Conservation (phyloP, 2,113 vertebrate species). For the Onychostoma macrolepis region DNA sequence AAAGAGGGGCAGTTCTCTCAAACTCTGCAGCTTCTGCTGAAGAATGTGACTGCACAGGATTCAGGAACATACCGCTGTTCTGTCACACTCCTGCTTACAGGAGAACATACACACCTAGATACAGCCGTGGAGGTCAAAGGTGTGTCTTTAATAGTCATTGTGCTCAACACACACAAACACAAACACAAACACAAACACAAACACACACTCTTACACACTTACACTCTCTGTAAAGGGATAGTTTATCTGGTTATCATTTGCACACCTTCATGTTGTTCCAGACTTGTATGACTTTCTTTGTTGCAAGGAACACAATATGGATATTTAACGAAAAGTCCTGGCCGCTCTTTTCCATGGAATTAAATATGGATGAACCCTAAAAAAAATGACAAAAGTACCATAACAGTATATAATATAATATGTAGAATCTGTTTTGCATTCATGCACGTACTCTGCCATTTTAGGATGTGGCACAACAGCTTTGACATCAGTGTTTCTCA, state of each 20-base stretch:
- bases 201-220: not conserved
- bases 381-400: not conserved
- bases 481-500: not conserved
- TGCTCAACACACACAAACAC: conserved; percentile 40
- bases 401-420: not conserved
- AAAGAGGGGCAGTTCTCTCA: conserved; percentile 78
- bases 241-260: not conserved
- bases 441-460: not conserved
- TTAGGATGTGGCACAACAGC: not conserved
- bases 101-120: conserved; percentile 82
- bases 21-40: conserved; percentile 79
- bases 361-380: not conserved
- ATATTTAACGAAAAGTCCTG: not conserved
- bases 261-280: not conserved
- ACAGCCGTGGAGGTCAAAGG: conserved; percentile 87
- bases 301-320: not conserved
- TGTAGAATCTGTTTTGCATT: not conserved
- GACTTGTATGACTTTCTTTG: not conserved
- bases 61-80: conserved; percentile 89
- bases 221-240: not conserved
- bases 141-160: conserved; percentile 71
- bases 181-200: not conserved
- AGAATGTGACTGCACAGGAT: conserved; percentile 82
- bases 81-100: conserved; percentile 81
- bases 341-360: not conserved